A percentile compares a stretch with the other conserved stretches of the same genome.
These are phyloP conservation scores for Timema cristinae DNA, from an alignment of 2,888 invertebrate genomes.

Conservation along the genomic window DNA sequence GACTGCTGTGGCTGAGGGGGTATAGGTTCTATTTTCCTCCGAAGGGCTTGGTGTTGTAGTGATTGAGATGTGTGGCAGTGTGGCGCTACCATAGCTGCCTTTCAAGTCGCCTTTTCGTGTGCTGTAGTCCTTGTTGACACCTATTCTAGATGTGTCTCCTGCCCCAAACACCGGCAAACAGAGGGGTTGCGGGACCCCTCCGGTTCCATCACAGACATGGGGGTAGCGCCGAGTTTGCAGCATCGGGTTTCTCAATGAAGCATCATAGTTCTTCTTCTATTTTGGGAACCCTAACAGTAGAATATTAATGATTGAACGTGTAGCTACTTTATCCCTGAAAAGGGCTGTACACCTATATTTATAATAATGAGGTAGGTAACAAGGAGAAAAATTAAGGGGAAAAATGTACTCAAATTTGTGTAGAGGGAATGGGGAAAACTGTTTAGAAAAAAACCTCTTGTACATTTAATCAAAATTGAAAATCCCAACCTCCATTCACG, in stretches of 20 bases:
- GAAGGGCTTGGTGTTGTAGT: conserved; percentile 80
- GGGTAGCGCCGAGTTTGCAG: conserved; percentile 74
- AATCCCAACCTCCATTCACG: too few species aligned
- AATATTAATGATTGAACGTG: neutral
- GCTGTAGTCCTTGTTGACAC: conserved; percentile 61
- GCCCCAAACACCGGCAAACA: conserved; percentile 76
- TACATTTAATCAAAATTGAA: too few species aligned
- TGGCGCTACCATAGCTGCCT: conserved; percentile 67
- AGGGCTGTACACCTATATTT: too few species aligned
- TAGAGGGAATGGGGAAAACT: too few species aligned
- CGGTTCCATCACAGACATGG: conserved; percentile 88
- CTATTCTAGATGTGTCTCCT: conserved; percentile 69
- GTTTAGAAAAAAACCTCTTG: too few species aligned
- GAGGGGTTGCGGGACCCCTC: conserved; percentile 76
- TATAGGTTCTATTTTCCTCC: conserved; percentile 70
- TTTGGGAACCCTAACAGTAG: conserved; percentile 54
- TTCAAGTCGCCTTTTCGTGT: conserved; percentile 65
- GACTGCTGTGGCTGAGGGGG: conserved; percentile 65
- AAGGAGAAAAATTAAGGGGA: too few species aligned
- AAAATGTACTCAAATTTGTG: too few species aligned
- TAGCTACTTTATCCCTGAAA: too few species aligned
- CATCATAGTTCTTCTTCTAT: conserved; percentile 89
- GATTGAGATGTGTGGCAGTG: conserved; percentile 65
- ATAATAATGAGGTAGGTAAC: too few species aligned
- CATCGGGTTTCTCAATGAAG: conserved; percentile 82